phyloP scores from a whole-genome alignment of 2,113 vertebrate species.

The Myodes glareolus region DNA sequence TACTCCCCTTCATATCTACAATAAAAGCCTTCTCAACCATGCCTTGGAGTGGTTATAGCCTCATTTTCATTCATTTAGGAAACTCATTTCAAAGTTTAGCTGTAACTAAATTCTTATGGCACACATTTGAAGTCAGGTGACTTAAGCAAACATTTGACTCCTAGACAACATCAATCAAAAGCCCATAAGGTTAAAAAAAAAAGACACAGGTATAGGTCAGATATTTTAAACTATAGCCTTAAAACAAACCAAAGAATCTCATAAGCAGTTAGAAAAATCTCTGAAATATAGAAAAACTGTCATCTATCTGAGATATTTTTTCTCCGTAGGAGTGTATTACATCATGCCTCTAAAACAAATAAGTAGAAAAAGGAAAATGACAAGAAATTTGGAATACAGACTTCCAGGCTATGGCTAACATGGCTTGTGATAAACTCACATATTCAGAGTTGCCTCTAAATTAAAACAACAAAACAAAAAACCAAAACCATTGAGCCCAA shows the following conservation, averaged over 20 bases:
- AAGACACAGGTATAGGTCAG: neutral
- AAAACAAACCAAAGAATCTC: constrained; percentile 47
- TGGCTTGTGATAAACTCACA: constrained; percentile 23
- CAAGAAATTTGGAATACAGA: constrained; percentile 54
- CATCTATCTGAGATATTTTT: neutral
- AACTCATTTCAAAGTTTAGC: constrained; percentile 69
- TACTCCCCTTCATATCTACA: neutral
- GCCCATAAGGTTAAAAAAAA: constrained; percentile 55
- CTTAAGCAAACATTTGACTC: constrained; percentile 61
- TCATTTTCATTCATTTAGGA: neutral
- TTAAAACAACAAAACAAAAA: constrained; percentile 10
- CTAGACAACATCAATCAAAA: constrained; percentile 65
- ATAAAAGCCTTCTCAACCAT: neutral
- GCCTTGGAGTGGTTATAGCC: neutral
- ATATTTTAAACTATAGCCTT: constrained; percentile 36
- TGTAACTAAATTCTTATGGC: constrained; percentile 57
- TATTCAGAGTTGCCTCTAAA: constrained; percentile 56
- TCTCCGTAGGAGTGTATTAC: neutral
- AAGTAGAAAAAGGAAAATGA: neutral
- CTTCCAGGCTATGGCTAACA: constrained; percentile 34
- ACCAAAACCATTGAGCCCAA: neutral
- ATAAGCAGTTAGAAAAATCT: neutral
- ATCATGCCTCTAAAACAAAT: constrained; percentile 33
- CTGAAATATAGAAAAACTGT: constrained; percentile 45
- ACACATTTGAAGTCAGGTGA: constrained; percentile 50